Base-by-base conservation (phyloP, 2,113 vertebrate species). In the Eretmochelys imbricata region DNA sequence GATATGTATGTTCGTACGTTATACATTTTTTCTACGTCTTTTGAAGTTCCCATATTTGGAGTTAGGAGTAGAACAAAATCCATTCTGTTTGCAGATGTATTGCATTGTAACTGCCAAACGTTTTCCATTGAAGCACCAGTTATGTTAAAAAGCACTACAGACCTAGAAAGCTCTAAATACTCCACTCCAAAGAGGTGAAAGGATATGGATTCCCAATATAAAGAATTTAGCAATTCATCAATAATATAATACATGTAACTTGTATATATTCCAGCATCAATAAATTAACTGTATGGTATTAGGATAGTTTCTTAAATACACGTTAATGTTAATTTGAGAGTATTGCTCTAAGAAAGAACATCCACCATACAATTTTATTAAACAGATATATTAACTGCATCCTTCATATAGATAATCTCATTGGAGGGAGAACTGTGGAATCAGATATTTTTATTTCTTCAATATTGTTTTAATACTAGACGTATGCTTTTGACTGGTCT, bases 1-100 rank as follows among this genome's bases (percentile, higher is more conserved):
- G 84, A 93, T 96, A 96, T 1, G 25, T 48, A 35, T 48, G 80
- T 89, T 96, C 85, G 78, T 93, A 88, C 93, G 69, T 69, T 89
- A 87, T 96, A 85, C 6, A 92, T 84, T 89, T 96, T 95, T 94
- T 84, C 8, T 53, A 92, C 89, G 80, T 5, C 89, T 98, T 98
- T 96, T 96, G 88, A 97, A 97, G 91, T 96, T 93, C 89, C 78
- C 72, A 51, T 8, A 82, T 98, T 97, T 91, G 29, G 84, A 97
- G 53, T 90, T 94, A 91, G 92, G 29, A 93, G 85, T 57, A 93
- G 78, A 97, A 96, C 53, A 17, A 90, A 95, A 97, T 94, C 88
- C 46, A 87, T 96, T 97, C 93, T 93, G 83, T 90, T 72, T 96
- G 50, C 46, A 83, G 19, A n/a, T 97, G 25, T 92, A 97, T 91